Conservation (phyloP, 2,888 invertebrate genomes). For the Ametastegia equiseti region DNA sequence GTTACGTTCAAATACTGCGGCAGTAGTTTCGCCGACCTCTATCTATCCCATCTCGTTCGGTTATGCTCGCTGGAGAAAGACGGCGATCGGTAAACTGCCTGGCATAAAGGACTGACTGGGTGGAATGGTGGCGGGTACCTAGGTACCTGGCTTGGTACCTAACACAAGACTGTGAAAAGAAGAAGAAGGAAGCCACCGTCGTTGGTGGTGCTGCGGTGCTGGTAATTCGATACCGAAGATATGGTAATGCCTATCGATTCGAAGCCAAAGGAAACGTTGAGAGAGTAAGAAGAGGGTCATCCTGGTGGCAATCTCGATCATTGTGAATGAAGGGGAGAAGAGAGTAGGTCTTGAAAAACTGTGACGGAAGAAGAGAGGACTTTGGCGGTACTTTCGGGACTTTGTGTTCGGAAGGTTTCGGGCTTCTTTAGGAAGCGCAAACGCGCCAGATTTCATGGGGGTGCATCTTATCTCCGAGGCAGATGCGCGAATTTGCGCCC, state of each 20-base stretch:
- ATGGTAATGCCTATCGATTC: conserved; percentile 13
- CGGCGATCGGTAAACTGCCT: conserved; percentile 6
- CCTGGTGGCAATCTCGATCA: not conserved
- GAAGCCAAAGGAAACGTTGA: conserved; percentile 1
- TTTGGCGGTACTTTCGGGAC: not conserved
- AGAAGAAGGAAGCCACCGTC: not conserved
- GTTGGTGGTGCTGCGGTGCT: not conserved
- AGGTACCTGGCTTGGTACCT: conserved; percentile 16
- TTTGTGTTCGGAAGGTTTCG: no score
- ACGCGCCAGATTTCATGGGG: not conserved
- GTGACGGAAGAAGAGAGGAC: not conserved
- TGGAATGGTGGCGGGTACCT: conserved; percentile 5
- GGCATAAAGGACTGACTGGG: conserved; percentile 2
- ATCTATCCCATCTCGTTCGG: not conserved
- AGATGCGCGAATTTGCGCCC: conserved; percentile 18
- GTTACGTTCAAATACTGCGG: conserved; percentile 42
- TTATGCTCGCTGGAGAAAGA: no score
- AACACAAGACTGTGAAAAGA: not conserved
- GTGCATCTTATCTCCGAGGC: conserved; percentile 38
- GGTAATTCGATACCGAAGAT: conserved; percentile 10
- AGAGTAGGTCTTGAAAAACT: not conserved
- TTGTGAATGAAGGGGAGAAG: not conserved
- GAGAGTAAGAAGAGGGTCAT: not conserved
- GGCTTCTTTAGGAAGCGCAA: no score
- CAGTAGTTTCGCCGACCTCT: not conserved